Conservation (phyloP, 1,140 invertebrate genomes). For the Drosophila punjabiensis region DNA sequence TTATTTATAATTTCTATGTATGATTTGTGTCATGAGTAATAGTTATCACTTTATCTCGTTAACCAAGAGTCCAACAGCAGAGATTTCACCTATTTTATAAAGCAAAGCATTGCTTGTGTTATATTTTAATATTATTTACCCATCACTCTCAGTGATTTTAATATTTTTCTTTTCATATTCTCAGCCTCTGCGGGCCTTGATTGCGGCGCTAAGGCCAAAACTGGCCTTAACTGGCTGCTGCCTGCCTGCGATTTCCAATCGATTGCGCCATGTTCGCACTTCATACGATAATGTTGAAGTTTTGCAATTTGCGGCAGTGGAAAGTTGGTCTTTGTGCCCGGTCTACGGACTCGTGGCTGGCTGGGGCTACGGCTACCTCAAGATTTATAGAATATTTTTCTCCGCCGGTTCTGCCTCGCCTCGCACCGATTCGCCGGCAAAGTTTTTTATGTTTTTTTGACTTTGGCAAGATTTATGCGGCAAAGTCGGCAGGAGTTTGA, state of each 20-base stretch:
- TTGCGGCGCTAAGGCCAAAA: slow-evolving; percentile 19
- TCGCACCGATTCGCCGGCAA: slow-evolving; percentile 25
- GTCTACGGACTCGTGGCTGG: slow-evolving; percentile 1
- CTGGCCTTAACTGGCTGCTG: slow-evolving; percentile 54
- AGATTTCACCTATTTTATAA: neutral
- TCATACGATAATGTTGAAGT: slow-evolving; percentile 80
- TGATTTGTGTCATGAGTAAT: neutral
- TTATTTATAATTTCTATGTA: neutral
- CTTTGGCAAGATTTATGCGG: slow-evolving; percentile 78
- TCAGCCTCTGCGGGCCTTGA: slow-evolving; percentile 11
- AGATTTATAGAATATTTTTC: slow-evolving; percentile 78
- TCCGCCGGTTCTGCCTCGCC: slow-evolving; percentile 8
- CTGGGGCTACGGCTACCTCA: slow-evolving; percentile 53
- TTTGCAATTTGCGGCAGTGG: slow-evolving; percentile 81
- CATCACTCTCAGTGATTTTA: neutral
- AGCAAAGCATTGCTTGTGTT: neutral
- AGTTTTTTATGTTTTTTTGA: slow-evolving; percentile 55
- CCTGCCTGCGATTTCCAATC: slow-evolving; percentile 80
- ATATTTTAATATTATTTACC: neutral
- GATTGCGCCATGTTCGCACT: slow-evolving; percentile 81
- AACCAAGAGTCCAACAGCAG: neutral
- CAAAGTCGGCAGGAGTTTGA: slow-evolving; percentile 67
- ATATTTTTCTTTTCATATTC: slow-evolving; percentile 1
- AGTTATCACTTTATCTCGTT: neutral
- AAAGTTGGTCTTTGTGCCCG: slow-evolving; percentile 74